Evolutionary conservation across 2,888 invertebrate genomes (phyloP), one percentile per base, ranked within the genome.

Genomic region (Pseudeuparius sepicola): DNA sequence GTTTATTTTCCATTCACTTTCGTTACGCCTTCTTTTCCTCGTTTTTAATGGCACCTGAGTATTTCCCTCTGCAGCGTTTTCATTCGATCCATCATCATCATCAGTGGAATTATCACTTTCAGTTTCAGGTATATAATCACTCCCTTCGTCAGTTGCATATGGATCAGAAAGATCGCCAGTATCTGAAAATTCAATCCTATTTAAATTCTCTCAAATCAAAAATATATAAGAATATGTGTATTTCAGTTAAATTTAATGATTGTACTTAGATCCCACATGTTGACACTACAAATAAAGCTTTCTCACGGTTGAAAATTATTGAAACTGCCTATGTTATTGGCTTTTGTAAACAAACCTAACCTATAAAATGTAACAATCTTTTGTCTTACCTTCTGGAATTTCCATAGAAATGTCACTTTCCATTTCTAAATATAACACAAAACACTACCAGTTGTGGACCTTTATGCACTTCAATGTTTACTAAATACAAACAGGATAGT

Each of bases 1-100:
- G 24, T 36, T 36, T 14, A 16, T 36, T 10, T 24, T 30, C 36
- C 36, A 36, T 20, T 24, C 31, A 37, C 20, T 25, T 34, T 37
- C 37, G 25, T 32, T 24, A 13, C 33, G 28, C 29, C 31, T 33
- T 30, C 36, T 40, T 37, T 32, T 36, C 32, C 37, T 30, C 25
- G 13, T 23, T 40, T 40, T 20, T n/a, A n/a, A n/a, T n/a, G n/a
- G n/a, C n/a, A n/a, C n/a, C n/a, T n/a, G n/a, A n/a, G n/a, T n/a
- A n/a, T n/a, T n/a, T n/a, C n/a, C n/a, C n/a, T n/a, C n/a, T n/a
- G n/a, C n/a, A n/a, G n/a, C n/a, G n/a, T n/a, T n/a, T n/a, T n/a
- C n/a, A n/a, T n/a, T n/a, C n/a, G n/a, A n/a, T n/a, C n/a, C n/a
- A n/a, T n/a, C n/a, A n/a, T n/a, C n/a, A n/a, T n/a, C n/a, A n/a